phyloP scores from a whole-genome alignment of 2,797 vertebrate species.

The Danio tinwini region DNA sequence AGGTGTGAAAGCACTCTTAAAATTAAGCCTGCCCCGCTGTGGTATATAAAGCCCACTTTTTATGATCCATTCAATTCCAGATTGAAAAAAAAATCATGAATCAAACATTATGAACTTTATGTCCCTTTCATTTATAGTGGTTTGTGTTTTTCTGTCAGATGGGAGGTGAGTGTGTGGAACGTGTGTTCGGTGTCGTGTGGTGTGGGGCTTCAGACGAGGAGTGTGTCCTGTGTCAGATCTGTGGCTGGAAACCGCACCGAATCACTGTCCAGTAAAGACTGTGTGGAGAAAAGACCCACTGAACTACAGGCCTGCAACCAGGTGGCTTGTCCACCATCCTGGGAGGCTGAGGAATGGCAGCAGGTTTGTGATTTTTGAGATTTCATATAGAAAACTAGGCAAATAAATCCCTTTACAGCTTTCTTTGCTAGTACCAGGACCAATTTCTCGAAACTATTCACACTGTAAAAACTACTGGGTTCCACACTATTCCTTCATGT shows the following conservation, averaged over 20 bases:
- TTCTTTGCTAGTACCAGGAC: too few relatives aligned
- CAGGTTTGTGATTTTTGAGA: constrained; percentile 68
- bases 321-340: constrained; percentile 85
- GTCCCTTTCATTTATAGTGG: background rate
- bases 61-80: background rate
- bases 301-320: constrained; percentile 88
- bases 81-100: too few relatives aligned
- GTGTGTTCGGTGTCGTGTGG: constrained; percentile 88
- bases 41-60: background rate
- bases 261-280: constrained; percentile 71
- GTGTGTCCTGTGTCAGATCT: constrained; percentile 80
- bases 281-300: constrained; percentile 79
- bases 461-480: too few relatives aligned
- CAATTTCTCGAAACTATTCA: too few relatives aligned
- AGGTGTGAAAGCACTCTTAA: background rate
- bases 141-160: constrained; percentile 71
- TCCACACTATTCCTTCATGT: too few relatives aligned
- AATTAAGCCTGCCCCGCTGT: background rate
- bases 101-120: background rate
- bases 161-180: constrained; percentile 84
- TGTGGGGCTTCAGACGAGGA: constrained; percentile 87
- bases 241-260: constrained; percentile 67
- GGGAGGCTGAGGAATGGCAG: constrained; percentile 89
- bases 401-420: too few relatives aligned
- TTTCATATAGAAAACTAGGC: background rate